Conservation (phyloP, 2,113 vertebrate species). For the Rallus limicola region DNA sequence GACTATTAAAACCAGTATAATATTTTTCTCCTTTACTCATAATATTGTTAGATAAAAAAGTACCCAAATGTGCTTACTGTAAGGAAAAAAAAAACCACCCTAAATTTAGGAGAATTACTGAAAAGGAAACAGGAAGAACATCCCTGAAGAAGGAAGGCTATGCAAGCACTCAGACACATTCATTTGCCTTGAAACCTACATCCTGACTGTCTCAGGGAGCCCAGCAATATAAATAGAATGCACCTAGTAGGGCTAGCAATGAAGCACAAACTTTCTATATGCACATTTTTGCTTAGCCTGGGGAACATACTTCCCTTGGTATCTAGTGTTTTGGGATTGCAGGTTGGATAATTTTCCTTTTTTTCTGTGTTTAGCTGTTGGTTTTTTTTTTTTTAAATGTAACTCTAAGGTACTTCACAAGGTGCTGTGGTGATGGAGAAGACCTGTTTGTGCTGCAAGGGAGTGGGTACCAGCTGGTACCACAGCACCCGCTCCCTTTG, state of each 20-base stretch:
- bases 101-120: constrained; percentile 27
- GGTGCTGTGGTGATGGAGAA: background rate
- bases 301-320: background rate
- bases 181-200: constrained; percentile 17
- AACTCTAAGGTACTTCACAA: background rate
- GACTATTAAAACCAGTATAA: background rate
- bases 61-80: background rate
- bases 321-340: constrained; percentile 13
- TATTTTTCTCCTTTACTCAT: background rate
- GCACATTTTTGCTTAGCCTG: background rate
- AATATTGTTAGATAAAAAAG: background rate
- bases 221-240: background rate
- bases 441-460: accelerated
- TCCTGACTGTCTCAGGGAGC: background rate
- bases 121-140: constrained; percentile 42
- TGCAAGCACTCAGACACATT: background rate
- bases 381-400: background rate
- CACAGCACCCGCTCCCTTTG: accelerated
- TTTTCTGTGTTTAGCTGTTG: constrained; percentile 25
- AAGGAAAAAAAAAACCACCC: background rate
- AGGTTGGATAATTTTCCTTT: constrained; percentile 51
- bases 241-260: background rate
- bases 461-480: background rate
- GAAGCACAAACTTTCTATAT: background rate
- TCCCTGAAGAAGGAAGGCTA: background rate